Base-by-base conservation (phyloP, 1,140 invertebrate species). In the Limonius californicus region DNA sequence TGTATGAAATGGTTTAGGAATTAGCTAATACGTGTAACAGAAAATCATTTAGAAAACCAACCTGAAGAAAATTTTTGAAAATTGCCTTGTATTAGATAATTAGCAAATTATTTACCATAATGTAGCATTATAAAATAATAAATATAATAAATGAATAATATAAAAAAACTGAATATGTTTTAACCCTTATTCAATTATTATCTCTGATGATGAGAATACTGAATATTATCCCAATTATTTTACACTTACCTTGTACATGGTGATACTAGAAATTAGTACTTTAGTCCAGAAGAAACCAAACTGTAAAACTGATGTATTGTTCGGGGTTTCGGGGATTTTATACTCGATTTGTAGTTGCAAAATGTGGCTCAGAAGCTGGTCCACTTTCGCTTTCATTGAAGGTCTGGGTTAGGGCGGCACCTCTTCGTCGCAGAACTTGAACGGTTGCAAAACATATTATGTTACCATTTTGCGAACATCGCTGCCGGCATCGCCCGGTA, bases 391-490 rank as follows among this genome's bases (percentile, higher is more conserved):
- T 64, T 58, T 69, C 62, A 64, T 45, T 68, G 61, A 71, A 71
- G 70, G 70, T 71, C 70, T 69, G 62, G 70, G 70, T 71, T 71
- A 67, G 68, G 70, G 70, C 64, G 70, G 54, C 35, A 39, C 62
- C 61, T 27, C 23, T 35, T 58, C 18, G 32, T 64, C 14, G 18
- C 47, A 39, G 11, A 50, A 50, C 7, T 18, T 50, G 45, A 18
- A 12, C 16, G 2, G 16, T 50, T 50, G n/a, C 45, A 50, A 50
- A 16, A 50, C 9, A 12, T 2, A 39, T 12, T 12, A n/a, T n/a
- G n/a, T 39, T 4, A 27, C 3, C 3, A 27, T 27, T 27, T 27
- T 45, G 42, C 42, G 7, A 50, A 50, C 20, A 50, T 18, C 45
- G 45, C 45, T 50, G 45, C 45, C 45, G 45, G 45, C 45, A 18